phyloP scores from a whole-genome alignment of 2,888 invertebrate genomes.

The Lycophotia porphyrea region DNA sequence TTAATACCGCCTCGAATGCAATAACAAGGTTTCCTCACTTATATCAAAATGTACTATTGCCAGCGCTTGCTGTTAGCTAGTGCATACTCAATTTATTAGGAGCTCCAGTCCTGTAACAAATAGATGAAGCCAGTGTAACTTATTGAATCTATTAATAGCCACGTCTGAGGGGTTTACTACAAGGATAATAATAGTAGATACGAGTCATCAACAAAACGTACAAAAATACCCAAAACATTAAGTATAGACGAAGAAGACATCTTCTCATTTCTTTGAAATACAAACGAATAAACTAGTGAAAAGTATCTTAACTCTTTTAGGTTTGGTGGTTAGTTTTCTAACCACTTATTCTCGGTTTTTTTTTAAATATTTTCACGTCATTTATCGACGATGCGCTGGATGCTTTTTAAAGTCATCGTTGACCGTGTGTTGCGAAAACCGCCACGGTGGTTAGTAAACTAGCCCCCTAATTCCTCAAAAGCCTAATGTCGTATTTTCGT shows the following conservation, averaged over 20 bases:
- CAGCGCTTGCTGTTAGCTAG: neutral
- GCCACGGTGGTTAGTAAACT: too few relatives aligned
- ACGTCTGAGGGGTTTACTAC: conserved; percentile 1
- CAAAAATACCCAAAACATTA: neutral
- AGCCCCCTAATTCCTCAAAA: too few relatives aligned
- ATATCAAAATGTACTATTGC: too few relatives aligned
- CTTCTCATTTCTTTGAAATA: neutral
- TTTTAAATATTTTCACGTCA: too few relatives aligned
- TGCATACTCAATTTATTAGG: conserved; percentile 23
- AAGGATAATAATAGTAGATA: neutral
- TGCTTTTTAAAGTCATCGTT: too few relatives aligned
- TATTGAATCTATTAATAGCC: conserved; percentile 30
- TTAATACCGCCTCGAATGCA: too few relatives aligned
- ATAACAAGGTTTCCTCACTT: too few relatives aligned
- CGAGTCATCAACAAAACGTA: neutral
- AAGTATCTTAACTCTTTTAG: conserved; percentile 1
- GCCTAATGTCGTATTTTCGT: too few relatives aligned
- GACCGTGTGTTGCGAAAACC: too few relatives aligned
- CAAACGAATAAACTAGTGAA: neutral
- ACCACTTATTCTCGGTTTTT: too few relatives aligned
- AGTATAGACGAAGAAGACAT: neutral
- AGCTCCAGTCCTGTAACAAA: conserved; percentile 16
- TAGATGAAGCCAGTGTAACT: conserved; percentile 31
- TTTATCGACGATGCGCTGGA: too few relatives aligned
- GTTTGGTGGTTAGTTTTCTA: too few relatives aligned